These are phyloP conservation scores for Hydrochoerus hydrochaeris DNA, from an alignment of 2,113 vertebrate species.

Conservation along the genomic window DNA sequence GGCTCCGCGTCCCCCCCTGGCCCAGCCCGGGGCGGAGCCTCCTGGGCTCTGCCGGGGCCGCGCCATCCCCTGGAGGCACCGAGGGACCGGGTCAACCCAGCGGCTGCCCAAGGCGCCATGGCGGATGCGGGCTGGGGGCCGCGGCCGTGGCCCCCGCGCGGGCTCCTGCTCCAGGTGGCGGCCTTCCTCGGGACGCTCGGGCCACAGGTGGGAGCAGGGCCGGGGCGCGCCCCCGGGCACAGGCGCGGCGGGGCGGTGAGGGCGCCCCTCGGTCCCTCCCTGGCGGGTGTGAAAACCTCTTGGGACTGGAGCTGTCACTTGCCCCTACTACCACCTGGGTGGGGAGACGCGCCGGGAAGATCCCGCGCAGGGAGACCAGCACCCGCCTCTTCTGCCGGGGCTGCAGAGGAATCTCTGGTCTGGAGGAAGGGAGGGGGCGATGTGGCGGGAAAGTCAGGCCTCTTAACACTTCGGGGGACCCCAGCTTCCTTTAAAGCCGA, in stretches of 20 bases:
- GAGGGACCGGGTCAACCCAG: accelerated
- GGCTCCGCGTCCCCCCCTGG: neutral
- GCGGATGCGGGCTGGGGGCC: neutral
- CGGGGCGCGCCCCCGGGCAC: no score
- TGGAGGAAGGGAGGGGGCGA: no score
- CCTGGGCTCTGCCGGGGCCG: neutral
- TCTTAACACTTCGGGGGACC: neutral
- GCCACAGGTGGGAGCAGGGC: conserved; percentile 62
- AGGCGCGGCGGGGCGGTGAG: neutral
- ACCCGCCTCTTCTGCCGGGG: neutral
- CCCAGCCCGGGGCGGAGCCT: conserved; percentile 67
- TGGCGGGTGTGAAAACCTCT: neutral
- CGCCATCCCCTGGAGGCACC: neutral
- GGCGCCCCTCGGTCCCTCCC: neutral
- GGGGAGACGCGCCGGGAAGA: neutral
- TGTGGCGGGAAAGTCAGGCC: neutral
- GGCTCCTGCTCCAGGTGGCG: conserved; percentile 16
- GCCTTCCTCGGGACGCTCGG: neutral
- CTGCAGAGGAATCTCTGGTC: accelerated
- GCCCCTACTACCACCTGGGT: neutral
- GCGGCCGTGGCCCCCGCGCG: neutral
- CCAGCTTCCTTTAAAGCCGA: neutral
- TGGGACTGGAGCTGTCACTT: neutral
- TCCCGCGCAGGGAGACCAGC: neutral
- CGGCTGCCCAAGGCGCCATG: conserved; percentile 5